A percentile compares a stretch with the other conserved stretches of the same genome.
phyloP scores from a whole-genome alignment of 2,797 vertebrate species.

The Phataginus tetradactyla region DNA sequence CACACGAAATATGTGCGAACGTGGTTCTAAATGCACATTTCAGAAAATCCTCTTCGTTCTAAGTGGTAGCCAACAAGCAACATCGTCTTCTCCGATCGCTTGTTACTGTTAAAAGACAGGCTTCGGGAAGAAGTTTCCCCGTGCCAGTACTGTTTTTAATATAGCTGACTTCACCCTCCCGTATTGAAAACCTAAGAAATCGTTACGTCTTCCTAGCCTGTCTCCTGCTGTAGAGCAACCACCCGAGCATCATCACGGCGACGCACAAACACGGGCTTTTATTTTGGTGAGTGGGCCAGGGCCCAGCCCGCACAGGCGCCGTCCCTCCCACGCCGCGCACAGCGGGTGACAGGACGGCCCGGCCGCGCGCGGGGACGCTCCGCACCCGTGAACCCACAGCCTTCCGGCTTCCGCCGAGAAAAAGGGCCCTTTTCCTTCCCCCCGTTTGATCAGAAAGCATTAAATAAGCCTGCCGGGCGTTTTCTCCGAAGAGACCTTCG shows the following conservation, averaged over 20 bases:
- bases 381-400: too few relatives aligned
- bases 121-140: neutral
- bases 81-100: neutral
- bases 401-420: neutral
- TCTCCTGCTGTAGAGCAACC: neutral
- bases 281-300: slow-evolving; percentile 38
- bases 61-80: neutral
- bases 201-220: neutral
- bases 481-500: neutral
- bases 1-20: neutral
- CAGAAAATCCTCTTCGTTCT: neutral
- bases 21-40: neutral
- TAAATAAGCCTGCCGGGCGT: neutral
- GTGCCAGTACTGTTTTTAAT: neutral
- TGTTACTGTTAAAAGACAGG: neutral
- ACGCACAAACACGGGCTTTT: neutral
- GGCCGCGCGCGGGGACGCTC: neutral
- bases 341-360: slow-evolving; percentile 23
- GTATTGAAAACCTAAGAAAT: neutral
- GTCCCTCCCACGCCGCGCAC: neutral
- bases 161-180: neutral
- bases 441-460: neutral
- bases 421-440: neutral
- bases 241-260: neutral
- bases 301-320: neutral